Base-by-base conservation (phyloP, 2,797 vertebrate genomes). In the Momotus momota region DNA sequence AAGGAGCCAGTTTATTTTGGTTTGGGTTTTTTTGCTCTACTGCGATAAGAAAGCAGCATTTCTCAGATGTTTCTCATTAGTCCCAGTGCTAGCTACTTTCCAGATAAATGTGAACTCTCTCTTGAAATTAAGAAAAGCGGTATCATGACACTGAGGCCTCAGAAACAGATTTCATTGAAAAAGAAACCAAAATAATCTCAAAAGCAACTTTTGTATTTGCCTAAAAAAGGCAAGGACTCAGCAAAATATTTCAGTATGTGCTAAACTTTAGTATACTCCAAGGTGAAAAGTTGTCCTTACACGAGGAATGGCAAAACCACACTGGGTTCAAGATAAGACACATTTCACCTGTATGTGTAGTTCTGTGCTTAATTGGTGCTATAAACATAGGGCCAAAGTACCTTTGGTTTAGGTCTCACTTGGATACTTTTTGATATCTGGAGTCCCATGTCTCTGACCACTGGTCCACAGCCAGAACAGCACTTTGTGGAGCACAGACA, bases 61-160 rank as follows among this genome's bases (percentile, higher is more conserved):
- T 92, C 51, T 95, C 93, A 90, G 83, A 88, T 92, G 94, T 90
- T 95, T 96, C 90, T 75, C 15, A 9, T 95, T 95, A 94, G 88
- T 73, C 41, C 26, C 60, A 72, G 35, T 33, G 31, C 41, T 83
- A 88, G 57, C 67, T 72, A 58, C 1, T 35, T 94, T 86, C 91
- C 94, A 95, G 80, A 96, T 66, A 90, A 88, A 91, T 64, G 22
- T 66, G 87, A 95, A 60, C 46, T 61, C 33, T 41, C 46, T 78
- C 73, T 54, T 83, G 91, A 90, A 96, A 94, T 73, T 60, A 27
- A 90, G 89, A 94, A 91, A 96, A 95, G 21, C 72, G 48, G 33
- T 83, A 60, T 79, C 17, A 22, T 41, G 43, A 81, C 35, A 85
- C 26, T 74, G 38, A 55, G 78, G 49, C 60, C 66, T 14, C 41